A percentile compares a stretch with the other conserved stretches of the same genome.
Evolutionary conservation across 2,888 invertebrate species (phyloP).

Genomic region (Formica aserva): DNA sequence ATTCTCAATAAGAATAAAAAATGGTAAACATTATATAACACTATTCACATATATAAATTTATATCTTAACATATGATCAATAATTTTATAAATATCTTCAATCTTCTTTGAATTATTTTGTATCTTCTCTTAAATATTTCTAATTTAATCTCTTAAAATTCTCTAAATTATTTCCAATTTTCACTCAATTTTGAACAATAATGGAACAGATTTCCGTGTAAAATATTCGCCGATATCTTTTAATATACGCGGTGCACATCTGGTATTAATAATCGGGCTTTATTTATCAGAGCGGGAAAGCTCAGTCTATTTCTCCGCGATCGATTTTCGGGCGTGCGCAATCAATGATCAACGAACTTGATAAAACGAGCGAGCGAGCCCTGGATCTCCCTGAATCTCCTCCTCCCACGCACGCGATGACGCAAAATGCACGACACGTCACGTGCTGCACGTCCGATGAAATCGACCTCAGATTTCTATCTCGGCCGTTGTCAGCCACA

Average conservation of each 20-base stretch:
- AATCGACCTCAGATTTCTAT: slow-evolving; percentile 50
- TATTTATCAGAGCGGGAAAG: slow-evolving; percentile 15
- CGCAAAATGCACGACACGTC: slow-evolving; percentile 28
- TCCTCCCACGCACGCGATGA: not conserved
- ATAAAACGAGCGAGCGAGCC: slow-evolving; percentile 40
- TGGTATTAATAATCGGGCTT: slow-evolving; percentile 4
- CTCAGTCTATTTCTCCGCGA: slow-evolving; percentile 4
- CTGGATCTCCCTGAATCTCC: not conserved
- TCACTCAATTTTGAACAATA: not conserved
- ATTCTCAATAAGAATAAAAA: not conserved
- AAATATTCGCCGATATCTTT: not conserved
- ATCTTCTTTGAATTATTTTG: not conserved
- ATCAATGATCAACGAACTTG: slow-evolving; percentile 63
- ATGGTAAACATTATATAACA: not conserved
- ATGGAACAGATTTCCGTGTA: not conserved
- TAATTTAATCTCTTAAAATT: not conserved
- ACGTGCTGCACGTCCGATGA: slow-evolving; percentile 32
- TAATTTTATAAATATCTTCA: not conserved
- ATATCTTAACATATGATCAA: not conserved
- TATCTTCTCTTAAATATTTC: not conserved
- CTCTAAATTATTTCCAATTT: not conserved
- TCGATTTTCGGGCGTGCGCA: slow-evolving; percentile 59
- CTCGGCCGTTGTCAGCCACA: slow-evolving; percentile 6
- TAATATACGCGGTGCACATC: too few species aligned
- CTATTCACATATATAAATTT: not conserved